Base-by-base conservation (phyloP, 1,140 invertebrate species). In the Drosophila sechellia region DNA sequence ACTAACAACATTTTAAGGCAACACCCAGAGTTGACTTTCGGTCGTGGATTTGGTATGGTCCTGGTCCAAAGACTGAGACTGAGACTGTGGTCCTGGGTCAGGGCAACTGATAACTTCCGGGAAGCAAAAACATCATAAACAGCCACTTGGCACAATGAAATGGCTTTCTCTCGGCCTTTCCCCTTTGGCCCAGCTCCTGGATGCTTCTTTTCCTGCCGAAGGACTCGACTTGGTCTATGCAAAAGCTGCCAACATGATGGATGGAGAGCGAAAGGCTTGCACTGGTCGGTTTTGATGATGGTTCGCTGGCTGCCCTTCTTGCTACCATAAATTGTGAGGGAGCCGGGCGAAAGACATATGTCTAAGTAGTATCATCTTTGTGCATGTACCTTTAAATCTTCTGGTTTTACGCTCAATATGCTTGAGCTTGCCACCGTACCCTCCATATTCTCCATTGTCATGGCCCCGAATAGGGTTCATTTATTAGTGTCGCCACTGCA, bases 361-460 rank as follows among this genome's bases (percentile, higher is more conserved):
- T 72, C 79, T 60, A 64, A 79, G 81, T 73, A 61, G 65, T 56
- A 77, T 79, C 83, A 86, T 81, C 78, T 86, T 74, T 85, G 74
- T 74, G 57, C 84, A 79, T 87, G 84, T 87, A 83, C 66, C 84
- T 86, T 81, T 87, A 87, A 87, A 87, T 87, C 84, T 83, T 79
- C 71, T 50, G 79, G 79, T 83, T 87, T 86, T 89, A 87, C 76
- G 83, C 83, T 87, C 83, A 87, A 87, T 87, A 83, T 87, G 79
- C 63, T 61, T 11, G 27, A 39, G 40, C 13, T 52, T 17, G 40
- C 13, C 37, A 0, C 50, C 27, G 34, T 13, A n/a, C 22, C 31
- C 34, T 25, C 13, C 42, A 48, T 53, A 54, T 25, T 63, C 43
- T 43, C 71, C 71, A 80, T 76, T 85, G 81, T 84, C 66, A 70